A percentile compares a stretch with the other conserved stretches of the same genome.
phyloP scores from a whole-genome alignment of 2,888 invertebrate species.

The Holacanthella duospinosa region DNA sequence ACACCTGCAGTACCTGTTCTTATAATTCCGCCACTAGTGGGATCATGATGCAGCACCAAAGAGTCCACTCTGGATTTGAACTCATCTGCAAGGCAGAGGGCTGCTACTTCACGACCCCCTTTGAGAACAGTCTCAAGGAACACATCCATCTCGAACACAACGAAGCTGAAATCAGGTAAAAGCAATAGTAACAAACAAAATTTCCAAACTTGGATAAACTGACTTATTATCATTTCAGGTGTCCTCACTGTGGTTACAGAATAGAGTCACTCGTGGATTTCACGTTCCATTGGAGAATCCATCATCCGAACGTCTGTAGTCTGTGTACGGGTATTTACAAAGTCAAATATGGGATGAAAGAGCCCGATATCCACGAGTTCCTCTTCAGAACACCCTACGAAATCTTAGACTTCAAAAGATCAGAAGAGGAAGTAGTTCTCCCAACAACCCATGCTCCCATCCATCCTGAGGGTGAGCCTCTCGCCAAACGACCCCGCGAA shows the following conservation, averaged over 20 bases:
- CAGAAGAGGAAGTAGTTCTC: background rate
- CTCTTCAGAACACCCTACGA: conserved; percentile 17
- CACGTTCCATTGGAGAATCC: conserved; percentile 36
- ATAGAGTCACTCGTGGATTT: conserved; percentile 32
- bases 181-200: too few species aligned
- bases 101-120: conserved; percentile 38
- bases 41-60: conserved; percentile 46
- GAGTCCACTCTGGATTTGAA: conserved; percentile 43
- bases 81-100: conserved; percentile 40
- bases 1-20: conserved; percentile 45
- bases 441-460: background rate
- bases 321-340: conserved; percentile 35
- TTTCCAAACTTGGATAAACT: too few species aligned
- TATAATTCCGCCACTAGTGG: conserved; percentile 44
- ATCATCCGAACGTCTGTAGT: conserved; percentile 37
- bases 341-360: conserved; percentile 32
- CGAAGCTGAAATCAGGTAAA: conserved; percentile 25
- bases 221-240: too few species aligned
- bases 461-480: conserved; percentile 7
- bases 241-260: conserved; percentile 39
- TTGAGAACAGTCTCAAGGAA: conserved; percentile 39
- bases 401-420: conserved; percentile 9
- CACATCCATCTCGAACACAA: conserved; percentile 36
- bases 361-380: conserved; percentile 34
- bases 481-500: conserved; percentile 3